phyloP scores from a whole-genome alignment of 2,888 invertebrate species.

The Parasteatoda lunata region DNA sequence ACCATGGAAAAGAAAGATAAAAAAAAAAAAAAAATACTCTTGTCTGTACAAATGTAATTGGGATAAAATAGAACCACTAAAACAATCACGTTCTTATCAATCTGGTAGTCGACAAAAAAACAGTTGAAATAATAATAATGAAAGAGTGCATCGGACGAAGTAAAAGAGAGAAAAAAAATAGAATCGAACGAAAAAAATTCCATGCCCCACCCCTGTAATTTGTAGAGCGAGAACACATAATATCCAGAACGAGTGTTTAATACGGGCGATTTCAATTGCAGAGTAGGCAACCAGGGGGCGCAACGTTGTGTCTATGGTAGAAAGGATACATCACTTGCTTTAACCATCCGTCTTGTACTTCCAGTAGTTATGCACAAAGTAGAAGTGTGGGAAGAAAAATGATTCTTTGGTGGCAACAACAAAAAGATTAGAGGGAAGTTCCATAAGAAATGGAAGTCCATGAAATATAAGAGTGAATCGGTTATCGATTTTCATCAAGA shows the following conservation, averaged over 20 bases:
- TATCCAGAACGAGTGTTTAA: constrained; percentile 36
- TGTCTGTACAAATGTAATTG: constrained; percentile 68
- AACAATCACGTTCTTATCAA: constrained; percentile 68
- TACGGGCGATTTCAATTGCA: constrained; percentile 60
- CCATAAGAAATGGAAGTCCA: constrained; percentile 18
- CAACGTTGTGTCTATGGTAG: constrained; percentile 15
- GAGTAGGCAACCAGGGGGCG: constrained; percentile 56
- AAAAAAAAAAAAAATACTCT: constrained; percentile 31
- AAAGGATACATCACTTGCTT: constrained; percentile 63
- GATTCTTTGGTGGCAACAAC: constrained; percentile 25
- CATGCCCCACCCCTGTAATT: constrained; percentile 63
- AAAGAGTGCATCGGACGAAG: constrained; percentile 36
- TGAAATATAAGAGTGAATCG: constrained; percentile 46
- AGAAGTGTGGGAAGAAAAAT: constrained; percentile 59
- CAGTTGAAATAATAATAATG: constrained; percentile 66
- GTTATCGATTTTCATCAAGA: constrained; percentile 37
- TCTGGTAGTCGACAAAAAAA: constrained; percentile 65
- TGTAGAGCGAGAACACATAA: constrained; percentile 40
- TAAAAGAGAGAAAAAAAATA: constrained; percentile 3
- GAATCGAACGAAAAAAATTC: constrained; percentile 32
- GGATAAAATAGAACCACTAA: constrained; percentile 66
- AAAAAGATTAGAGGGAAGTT: background rate
- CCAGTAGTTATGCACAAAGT: constrained; percentile 41
- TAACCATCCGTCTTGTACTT: constrained; percentile 63
- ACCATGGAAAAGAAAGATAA: constrained; percentile 6